These are phyloP conservation scores for Diaperis boleti DNA, from an alignment of 2,888 invertebrate species.

Conservation along the genomic window DNA sequence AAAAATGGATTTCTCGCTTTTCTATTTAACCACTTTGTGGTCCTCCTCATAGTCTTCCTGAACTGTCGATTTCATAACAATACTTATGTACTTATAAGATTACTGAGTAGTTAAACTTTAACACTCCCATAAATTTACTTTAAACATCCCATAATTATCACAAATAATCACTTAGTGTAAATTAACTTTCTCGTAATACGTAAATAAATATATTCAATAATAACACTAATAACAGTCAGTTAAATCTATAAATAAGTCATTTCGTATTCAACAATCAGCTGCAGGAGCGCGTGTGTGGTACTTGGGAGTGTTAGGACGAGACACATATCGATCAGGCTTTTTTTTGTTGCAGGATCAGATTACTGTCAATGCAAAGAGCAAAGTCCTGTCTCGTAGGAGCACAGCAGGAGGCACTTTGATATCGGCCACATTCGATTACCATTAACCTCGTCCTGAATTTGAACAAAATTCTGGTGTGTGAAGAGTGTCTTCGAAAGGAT, in stretches of 20 bases:
- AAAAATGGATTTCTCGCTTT: no score
- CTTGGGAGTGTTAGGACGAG: constrained; percentile 18
- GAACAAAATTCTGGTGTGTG: constrained; percentile 41
- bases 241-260: constrained; percentile 3
- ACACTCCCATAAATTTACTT: no score
- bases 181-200: no score
- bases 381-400: constrained; percentile 53
- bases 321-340: constrained; percentile 46
- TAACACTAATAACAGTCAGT: neutral
- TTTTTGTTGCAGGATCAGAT: constrained; percentile 52
- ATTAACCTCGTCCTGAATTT: constrained; percentile 46
- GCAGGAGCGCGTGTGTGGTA: constrained; percentile 32
- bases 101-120: no score
- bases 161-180: no score
- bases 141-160: no score
- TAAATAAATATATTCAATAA: neutral
- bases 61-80: no score
- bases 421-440: constrained; percentile 55
- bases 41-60: no score
- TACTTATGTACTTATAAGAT: no score
- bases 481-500: constrained; percentile 10
- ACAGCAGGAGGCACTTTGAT: constrained; percentile 45
- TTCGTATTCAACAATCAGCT: constrained; percentile 18
- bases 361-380: constrained; percentile 57
- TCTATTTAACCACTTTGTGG: no score